Percentiles rank a stretch among this genome's conserved stretches.
Conservation (phyloP, 2,113 vertebrate species). For the Sitta europaea region DNA sequence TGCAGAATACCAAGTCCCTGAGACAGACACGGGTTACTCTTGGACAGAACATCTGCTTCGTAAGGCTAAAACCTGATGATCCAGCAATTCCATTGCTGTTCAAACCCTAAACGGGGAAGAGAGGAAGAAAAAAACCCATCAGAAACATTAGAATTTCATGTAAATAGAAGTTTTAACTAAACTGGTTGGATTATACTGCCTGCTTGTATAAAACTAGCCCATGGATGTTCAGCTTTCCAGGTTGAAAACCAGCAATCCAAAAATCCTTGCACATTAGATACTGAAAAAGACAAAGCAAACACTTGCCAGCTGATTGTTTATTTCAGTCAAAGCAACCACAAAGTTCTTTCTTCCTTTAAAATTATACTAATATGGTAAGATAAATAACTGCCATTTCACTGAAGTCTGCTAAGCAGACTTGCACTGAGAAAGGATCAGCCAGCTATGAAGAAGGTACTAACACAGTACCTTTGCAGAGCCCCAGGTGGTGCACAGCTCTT, state of each 20-base stretch:
- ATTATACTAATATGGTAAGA: background rate
- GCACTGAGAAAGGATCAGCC: background rate
- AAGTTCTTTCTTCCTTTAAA: background rate
- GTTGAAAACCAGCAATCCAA: background rate
- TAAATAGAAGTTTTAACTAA: background rate
- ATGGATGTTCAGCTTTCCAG: background rate
- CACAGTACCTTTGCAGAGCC: background rate
- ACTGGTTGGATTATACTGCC: background rate
- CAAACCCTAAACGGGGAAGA: constrained; percentile 49
- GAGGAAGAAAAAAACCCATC: background rate
- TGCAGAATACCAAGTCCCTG: constrained; percentile 89
- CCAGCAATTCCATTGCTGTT: constrained; percentile 53
- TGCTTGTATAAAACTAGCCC: background rate
- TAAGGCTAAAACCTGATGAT: constrained; percentile 59
- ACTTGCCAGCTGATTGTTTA: background rate
- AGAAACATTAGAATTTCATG: background rate
- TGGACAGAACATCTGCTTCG: constrained; percentile 70
- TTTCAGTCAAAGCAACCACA: background rate
- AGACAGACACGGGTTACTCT: constrained; percentile 84
- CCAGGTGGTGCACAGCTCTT: background rate
- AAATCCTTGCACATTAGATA: background rate
- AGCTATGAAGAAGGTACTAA: background rate
- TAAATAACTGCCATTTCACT: background rate
- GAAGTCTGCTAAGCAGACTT: background rate
- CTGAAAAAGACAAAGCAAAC: background rate